Conservation (phyloP, 2,113 vertebrate species). For the Tichodroma muraria region DNA sequence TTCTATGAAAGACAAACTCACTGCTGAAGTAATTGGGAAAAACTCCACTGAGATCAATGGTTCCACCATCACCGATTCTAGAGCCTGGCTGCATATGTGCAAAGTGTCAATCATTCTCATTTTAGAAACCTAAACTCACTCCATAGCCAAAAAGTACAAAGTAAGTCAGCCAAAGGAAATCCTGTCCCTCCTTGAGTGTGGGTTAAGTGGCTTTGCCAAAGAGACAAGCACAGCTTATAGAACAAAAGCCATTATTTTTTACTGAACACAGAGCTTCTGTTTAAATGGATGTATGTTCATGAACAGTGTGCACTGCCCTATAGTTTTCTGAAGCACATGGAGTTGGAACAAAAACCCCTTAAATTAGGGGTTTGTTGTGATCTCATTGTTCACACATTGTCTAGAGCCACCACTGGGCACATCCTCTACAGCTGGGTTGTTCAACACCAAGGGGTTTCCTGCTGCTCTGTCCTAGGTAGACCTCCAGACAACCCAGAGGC, state of each 20-base stretch:
- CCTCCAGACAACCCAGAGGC: not conserved
- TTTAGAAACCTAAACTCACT: not conserved
- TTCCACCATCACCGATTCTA: not conserved
- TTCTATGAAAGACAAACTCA: not conserved
- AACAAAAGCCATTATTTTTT: not conserved
- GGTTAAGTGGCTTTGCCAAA: not conserved
- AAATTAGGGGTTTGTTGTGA: not conserved
- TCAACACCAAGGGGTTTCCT: not conserved
- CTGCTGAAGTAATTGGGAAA: not conserved
- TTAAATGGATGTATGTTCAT: not conserved
- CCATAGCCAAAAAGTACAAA: not conserved
- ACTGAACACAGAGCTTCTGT: not conserved
- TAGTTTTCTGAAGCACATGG: not conserved
- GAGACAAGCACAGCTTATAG: not conserved
- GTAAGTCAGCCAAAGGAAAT: not conserved
- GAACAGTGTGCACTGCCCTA: not conserved
- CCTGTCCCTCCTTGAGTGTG: not conserved
- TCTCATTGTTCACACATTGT: not conserved
- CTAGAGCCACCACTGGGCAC: not conserved
- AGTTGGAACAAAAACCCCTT: not conserved
- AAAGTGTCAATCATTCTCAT: not conserved
- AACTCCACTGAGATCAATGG: not conserved
- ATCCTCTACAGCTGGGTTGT: not conserved
- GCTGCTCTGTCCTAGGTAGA: not conserved
- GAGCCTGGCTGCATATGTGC: not conserved